Evolutionary conservation across 1,140 invertebrate genomes (phyloP), one percentile per base, ranked within the genome.

Genomic region (Cotesia vestalis): DNA sequence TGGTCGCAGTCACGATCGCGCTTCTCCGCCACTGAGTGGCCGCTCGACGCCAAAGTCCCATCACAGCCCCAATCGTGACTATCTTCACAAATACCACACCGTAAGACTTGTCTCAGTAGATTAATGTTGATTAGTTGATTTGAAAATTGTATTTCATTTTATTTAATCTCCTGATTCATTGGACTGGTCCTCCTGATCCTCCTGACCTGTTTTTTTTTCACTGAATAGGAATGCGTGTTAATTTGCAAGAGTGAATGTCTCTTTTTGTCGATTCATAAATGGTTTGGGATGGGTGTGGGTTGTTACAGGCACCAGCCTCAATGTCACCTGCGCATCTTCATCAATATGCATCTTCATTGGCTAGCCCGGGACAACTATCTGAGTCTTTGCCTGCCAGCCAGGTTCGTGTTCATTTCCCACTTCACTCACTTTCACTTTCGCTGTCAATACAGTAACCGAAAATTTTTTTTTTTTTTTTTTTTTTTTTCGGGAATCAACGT

Each of bases 271-370:
- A 46, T 46, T 46, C 40, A 46, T 46, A 46, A 46, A 46, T 9
- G 6, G 6, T 46, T 46, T 46, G 40, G 40, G 40, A 46, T 46
- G 40, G 59, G 51, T 66, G 46, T 64, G 76, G 70, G 72, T 72
- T 78, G 79, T 82, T 88, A 81, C 89, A 95, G 94, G 94, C 94
- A 80, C 94, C 94, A 78, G 94, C 94, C 83, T 93, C 93, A 83
- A 95, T 95, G 93, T 94, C 94, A 76, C 93, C 94, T 76, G 93
- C 93, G 78, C 93, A 95, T 86, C 90, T 94, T 84, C 94, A 94
- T 87, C 91, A 92, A 87, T 94, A 91, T 84, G 89, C 89, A 76
- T 89, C 91, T 76, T 90, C 91, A 78, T 86, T 91, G 82, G 83
- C 78, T 84, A 91, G 89, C 84, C 90, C 89, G 72, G 90, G 89